These are phyloP conservation scores for Falco rusticolus DNA, from an alignment of 2,797 vertebrate genomes.

Conservation along the genomic window DNA sequence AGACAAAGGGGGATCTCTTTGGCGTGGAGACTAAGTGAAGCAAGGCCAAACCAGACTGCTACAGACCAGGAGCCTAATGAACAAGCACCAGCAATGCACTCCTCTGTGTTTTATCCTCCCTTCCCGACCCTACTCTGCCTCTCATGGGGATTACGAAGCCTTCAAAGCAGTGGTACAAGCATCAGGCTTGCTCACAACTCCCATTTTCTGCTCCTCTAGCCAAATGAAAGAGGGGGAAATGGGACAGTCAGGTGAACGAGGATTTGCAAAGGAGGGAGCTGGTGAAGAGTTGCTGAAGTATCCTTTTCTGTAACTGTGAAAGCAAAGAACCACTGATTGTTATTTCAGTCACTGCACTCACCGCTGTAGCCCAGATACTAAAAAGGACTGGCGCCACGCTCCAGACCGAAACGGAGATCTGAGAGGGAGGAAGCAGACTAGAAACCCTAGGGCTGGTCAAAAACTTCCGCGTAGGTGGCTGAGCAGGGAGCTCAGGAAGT, in stretches of 20 bases:
- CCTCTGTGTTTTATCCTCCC: not conserved
- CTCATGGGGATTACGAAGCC: not conserved
- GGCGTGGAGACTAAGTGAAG: constrained; percentile 1
- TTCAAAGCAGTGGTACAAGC: not conserved
- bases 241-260: accelerated
- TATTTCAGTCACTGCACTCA: not conserved
- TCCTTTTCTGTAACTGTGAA: not conserved
- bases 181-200: not conserved
- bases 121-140: not conserved
- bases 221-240: not conserved
- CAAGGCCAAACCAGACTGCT: not conserved
- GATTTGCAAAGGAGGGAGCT: not conserved
- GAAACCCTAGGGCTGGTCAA: not conserved
- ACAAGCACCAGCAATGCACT: not conserved
- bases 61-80: not conserved
- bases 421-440: not conserved
- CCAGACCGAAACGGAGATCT: not conserved
- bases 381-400: not conserved
- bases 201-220: not conserved
- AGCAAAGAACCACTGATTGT: not conserved
- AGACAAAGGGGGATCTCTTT: not conserved
- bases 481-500: not conserved
- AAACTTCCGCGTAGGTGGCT: not conserved
- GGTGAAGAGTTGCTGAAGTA: not conserved
- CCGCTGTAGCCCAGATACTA: not conserved